Base-by-base conservation (phyloP, 1,140 invertebrate genomes). In the Coptotermes formosanus region DNA sequence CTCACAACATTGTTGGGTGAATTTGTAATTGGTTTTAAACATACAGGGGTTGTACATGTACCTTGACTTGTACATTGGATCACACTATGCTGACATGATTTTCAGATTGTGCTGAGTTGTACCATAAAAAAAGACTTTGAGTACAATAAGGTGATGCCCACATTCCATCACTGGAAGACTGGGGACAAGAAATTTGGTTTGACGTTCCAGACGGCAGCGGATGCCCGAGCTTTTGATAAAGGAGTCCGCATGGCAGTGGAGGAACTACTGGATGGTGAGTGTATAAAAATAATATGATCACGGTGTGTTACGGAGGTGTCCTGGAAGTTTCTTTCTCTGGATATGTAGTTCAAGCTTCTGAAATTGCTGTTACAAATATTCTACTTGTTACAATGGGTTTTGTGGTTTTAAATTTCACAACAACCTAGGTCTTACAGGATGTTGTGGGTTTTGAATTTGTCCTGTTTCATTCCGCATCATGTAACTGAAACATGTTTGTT, bases 91-190 rank as follows among this genome's bases (percentile, higher is more conserved):
- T 64, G 1, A 45, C 85, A 87, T 88, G 87, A 85, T 87, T 91
- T 92, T 25, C 91, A 99, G 97, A 95, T 97, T 89, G 97, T 99
- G 86, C 93, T 99, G 87, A 97, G 97, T 91, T 99, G 98, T 93
- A 96, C 95, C 52, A 97, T 99, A 89, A 98, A 98, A 91, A 97
- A 97, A 91, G 97, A 99, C 91, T 97, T 99, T 91, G 95, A 97
- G 90, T 99, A 99, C 93, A 97, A 98, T 92, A 98, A 98, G 94
- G 97, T 98, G 88, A 99, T 98, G 96, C 98, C 98, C 69, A 98
- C 97, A 83, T 99, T 99, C 94, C 97, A 98, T 92, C 98, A 99
- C 91, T 99, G 98, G 98, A 95, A 96, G 89, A 98, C 97, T 32
- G 97, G 97, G 84, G 97, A 98, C 90, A 97, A 98, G 91, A 95